Evolutionary conservation across 2,888 invertebrate species (phyloP), one percentile per base, ranked within the genome.

Genomic region (Nemotelus pantherinus): DNA sequence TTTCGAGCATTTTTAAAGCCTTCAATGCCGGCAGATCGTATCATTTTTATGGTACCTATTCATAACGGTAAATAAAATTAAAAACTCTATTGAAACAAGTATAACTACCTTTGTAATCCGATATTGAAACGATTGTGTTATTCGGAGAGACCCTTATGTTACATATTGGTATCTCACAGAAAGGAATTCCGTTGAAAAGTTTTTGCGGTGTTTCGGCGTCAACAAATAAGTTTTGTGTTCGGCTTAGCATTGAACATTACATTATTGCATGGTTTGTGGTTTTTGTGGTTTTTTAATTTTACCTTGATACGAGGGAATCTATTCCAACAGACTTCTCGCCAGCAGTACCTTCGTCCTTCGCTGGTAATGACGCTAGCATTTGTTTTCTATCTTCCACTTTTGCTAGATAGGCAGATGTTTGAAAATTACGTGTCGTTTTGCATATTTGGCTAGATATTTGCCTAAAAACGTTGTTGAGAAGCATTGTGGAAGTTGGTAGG

Each of bases 1-100:
- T 98, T 98, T 82, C 94, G 92, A 0, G 97, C 93, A 86, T 98
- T 95, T 87, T 96, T 97, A 84, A 97, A 99, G 3, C 98, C 98
- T 86, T 98, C 98, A 82, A 93, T 89, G 0, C 98, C 97, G 88
- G 95, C 94, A 0, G 94, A 93, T 57, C 92, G 88, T 41, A 92
- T 89, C 7, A 93, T 82, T 83, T 92, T 90, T 0, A 89, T 86
- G 3, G 84, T 82, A 78, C 91, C 91, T 91, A 79, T 25, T 25
- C 25, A 25, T 25, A 25, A 25, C 25, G 25, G 4, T 25, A 1
- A 86, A 81, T 6, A 3, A 44, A 57, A 79, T 2, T 77, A 77
- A 47, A 78, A 53, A 53, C 10, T 53, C 10, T 53, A 58, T 25
- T 67, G 75, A 71, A 9, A 63, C 41, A 53, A 67, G 39, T 57